Evolutionary conservation across 2,113 vertebrate species (phyloP).

Genomic region (Aramus guarauna): DNA sequence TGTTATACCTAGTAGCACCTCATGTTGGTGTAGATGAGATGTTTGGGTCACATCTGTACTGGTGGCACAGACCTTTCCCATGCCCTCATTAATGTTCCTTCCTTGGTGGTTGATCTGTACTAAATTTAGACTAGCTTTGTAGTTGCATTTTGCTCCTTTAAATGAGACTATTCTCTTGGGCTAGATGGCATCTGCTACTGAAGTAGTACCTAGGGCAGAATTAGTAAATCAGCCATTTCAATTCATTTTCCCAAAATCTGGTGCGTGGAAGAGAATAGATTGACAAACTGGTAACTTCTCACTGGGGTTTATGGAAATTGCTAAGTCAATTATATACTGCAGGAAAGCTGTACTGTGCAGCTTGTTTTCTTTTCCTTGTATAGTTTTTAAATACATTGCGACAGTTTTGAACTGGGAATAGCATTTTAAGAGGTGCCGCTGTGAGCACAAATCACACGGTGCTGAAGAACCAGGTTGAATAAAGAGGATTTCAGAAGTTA

Average conservation of each 20-base stretch:
- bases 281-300: constrained; percentile 19
- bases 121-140: constrained; percentile 39
- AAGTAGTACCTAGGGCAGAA: constrained; percentile 52
- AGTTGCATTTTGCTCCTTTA: constrained; percentile 24
- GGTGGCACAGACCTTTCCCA: background rate
- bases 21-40: background rate
- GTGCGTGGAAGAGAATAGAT: background rate
- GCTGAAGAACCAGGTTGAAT: background rate
- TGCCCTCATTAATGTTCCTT: background rate
- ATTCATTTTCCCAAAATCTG: background rate
- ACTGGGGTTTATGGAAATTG: constrained; percentile 20
- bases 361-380: background rate
- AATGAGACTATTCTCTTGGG: constrained; percentile 37
- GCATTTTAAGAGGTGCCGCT: background rate
- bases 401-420: constrained; percentile 5
- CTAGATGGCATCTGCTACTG: constrained; percentile 46
- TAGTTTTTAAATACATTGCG: constrained; percentile 1
- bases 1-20: background rate
- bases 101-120: background rate
- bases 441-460: background rate
- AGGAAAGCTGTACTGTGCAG: background rate
- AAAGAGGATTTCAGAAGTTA: background rate
- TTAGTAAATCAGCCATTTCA: constrained; percentile 42
- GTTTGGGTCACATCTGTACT: background rate
- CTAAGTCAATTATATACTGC: background rate